phyloP scores from a whole-genome alignment of 1,140 invertebrate genomes.

The Caenorhabditis inopinata region DNA sequence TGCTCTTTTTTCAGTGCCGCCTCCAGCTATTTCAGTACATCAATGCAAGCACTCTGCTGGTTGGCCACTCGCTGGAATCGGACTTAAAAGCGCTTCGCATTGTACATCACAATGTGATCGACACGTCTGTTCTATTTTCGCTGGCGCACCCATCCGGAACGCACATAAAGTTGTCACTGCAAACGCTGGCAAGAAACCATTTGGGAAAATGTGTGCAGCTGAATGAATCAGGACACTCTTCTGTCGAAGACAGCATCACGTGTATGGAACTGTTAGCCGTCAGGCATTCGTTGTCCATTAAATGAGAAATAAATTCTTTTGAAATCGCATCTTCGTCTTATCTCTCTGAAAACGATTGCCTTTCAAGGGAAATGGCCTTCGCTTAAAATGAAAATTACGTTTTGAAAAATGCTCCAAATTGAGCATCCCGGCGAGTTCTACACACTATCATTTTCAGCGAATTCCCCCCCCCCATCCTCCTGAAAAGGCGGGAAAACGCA shows the following conservation, averaged over 20 bases:
- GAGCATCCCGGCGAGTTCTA: no score
- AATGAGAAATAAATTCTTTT: not conserved
- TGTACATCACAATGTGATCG: constrained; percentile 75
- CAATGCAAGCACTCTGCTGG: constrained; percentile 69
- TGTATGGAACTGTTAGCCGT: not conserved
- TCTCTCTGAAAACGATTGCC: no score
- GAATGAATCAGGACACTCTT: not conserved
- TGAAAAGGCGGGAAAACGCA: no score
- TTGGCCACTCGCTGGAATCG: constrained; percentile 93
- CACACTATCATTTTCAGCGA: no score
- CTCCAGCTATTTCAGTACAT: constrained; percentile 43
- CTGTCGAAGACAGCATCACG: not conserved
- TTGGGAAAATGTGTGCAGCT: not conserved
- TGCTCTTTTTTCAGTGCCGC: constrained; percentile 42
- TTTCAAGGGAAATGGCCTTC: no score
- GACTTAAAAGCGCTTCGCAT: constrained; percentile 86
- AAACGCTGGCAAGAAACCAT: not conserved
- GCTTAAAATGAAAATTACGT: no score
- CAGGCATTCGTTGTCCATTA: not conserved
- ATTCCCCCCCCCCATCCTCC: no score
- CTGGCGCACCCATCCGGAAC: not conserved
- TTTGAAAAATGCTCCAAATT: no score
- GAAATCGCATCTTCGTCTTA: no score
- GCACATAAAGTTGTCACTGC: not conserved
- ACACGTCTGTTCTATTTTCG: constrained; percentile 82